Evolutionary conservation across 2,888 invertebrate genomes (phyloP), one percentile per base, ranked within the genome.

Genomic region (Barypeithes pellucidus): DNA sequence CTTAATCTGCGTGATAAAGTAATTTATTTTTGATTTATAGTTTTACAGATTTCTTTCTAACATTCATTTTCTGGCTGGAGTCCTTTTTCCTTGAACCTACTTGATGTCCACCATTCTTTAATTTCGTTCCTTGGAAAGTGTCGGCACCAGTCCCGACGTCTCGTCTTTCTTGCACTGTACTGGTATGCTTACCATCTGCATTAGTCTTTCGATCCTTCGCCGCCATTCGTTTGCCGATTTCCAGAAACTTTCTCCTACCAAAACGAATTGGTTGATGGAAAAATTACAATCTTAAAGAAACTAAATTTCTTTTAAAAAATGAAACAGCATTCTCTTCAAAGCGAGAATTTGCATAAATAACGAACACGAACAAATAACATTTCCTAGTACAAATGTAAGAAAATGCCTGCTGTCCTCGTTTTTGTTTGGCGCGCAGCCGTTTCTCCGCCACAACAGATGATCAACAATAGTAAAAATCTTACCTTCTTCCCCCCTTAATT

Each of bases 401-500:
- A n/a, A n/a, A n/a, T n/a, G n/a, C n/a, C n/a, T n/a, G n/a, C n/a
- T n/a, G n/a, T n/a, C n/a, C n/a, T 8, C 47, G 4, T 8, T 12
- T 20, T 12, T 12, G n/a, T n/a, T n/a, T n/a, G n/a, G n/a, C n/a
- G n/a, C n/a, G n/a, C n/a, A n/a, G n/a, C n/a, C n/a, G n/a, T n/a
- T n/a, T n/a, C n/a, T n/a, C n/a, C n/a, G n/a, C n/a, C n/a, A n/a
- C n/a, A n/a, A n/a, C n/a, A n/a, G n/a, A n/a, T n/a, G n/a, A n/a
- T n/a, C n/a, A 22, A 16, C n/a, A 16, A 16, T 36, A 16, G 39
- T 3, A 18, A 18, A 47, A 14, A 18, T 50, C 69, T 75, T 74
- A 80, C 79, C 63, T 79, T 73, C 78, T 80, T 67, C 88, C 88
- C 87, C 84, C 12, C 84, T 86, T 73, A 81, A 85, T 71, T 84